Evolutionary conservation across 2,113 vertebrate genomes (phyloP).

Genomic region (Hemiscyllium ocellatum): DNA sequence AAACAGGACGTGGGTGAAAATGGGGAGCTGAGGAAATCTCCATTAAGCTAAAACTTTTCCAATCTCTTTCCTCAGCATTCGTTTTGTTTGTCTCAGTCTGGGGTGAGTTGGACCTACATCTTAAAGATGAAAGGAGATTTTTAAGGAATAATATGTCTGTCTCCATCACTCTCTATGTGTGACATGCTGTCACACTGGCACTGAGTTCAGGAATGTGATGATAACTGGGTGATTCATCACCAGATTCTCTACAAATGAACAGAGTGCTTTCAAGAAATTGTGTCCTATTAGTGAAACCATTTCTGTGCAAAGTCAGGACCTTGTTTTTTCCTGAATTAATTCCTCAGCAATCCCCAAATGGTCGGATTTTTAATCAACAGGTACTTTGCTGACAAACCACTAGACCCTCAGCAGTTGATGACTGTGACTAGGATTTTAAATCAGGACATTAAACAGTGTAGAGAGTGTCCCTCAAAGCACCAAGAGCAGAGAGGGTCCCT

Average conservation of each 20-base stretch:
- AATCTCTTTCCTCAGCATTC: not conserved
- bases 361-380: not conserved
- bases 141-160: not conserved
- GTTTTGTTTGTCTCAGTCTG: too few relatives aligned
- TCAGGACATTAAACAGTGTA: not conserved
- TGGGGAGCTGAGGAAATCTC: too few relatives aligned
- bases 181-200: not conserved
- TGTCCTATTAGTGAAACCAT: not conserved
- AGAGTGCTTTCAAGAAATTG: not conserved
- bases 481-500: too few relatives aligned
- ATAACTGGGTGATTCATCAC: not conserved
- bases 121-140: not conserved
- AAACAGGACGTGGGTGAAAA: too few relatives aligned
- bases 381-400: not conserved
- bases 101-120: too few relatives aligned
- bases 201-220: not conserved
- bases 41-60: too few relatives aligned
- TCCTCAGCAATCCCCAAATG: not conserved
- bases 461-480: too few relatives aligned
- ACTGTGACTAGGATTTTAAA: not conserved
- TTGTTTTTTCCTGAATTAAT: not conserved
- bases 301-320: not conserved
- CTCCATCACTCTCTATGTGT: not conserved
- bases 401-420: accelerated
- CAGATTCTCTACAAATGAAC: not conserved